Conservation (phyloP, 2,888 invertebrate species). For the Drosophila yooni region DNA sequence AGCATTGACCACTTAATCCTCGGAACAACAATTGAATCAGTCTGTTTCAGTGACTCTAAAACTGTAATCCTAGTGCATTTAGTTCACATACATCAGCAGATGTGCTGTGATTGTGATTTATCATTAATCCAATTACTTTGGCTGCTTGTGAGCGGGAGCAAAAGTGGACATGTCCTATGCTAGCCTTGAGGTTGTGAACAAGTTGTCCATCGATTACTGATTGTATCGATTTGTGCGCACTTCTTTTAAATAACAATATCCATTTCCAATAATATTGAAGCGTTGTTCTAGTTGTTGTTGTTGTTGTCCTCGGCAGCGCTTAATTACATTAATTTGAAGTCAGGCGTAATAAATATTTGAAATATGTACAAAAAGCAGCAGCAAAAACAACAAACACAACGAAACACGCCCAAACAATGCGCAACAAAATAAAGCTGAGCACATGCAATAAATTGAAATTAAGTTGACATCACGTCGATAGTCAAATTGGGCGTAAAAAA, state of each 20-base stretch:
- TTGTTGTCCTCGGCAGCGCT: constrained; percentile 4
- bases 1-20: not conserved
- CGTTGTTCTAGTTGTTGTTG: not conserved
- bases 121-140: not conserved
- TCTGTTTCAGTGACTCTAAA: not conserved
- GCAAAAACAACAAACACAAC: not conserved
- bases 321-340: constrained; percentile 40
- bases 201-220: not conserved
- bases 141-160: not conserved
- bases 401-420: constrained; percentile 30
- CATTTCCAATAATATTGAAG: constrained; percentile 14
- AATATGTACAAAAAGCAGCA: constrained; percentile 21
- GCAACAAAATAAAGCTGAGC: constrained; percentile 37
- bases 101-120: not conserved
- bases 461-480: constrained; percentile 47
- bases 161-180: not conserved
- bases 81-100: not conserved
- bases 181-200: too few relatives aligned
- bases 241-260: not conserved
- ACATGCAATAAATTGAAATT: constrained; percentile 58
- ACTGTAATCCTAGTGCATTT: not conserved
- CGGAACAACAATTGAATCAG: not conserved
- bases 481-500: constrained; percentile 20
- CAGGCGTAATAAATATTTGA: constrained; percentile 34
- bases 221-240: not conserved